These are phyloP conservation scores for Masticophis lateralis DNA, from an alignment of 2,797 vertebrate species.

Conservation along the genomic window DNA sequence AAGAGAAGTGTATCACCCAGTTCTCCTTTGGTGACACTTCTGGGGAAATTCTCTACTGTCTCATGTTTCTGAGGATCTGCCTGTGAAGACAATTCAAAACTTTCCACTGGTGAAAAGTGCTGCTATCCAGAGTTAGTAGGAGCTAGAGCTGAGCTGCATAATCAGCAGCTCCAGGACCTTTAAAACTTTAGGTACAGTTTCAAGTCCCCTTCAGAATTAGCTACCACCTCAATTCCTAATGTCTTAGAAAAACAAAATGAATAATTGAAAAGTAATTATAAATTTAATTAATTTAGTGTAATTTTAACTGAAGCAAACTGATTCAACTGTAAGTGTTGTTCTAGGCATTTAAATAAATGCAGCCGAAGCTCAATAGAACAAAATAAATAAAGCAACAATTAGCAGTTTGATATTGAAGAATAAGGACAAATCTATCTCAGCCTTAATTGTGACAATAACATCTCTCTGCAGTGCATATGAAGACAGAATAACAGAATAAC, in stretches of 20 bases:
- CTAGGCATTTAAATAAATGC: not conserved
- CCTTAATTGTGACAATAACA: not conserved
- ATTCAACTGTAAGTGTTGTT: not conserved
- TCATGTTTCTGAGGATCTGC: not conserved
- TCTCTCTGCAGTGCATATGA: not conserved
- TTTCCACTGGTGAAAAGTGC: not conserved
- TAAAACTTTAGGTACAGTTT: not conserved
- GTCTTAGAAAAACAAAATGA: not conserved
- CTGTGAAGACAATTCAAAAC: not conserved
- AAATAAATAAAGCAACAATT: not conserved
- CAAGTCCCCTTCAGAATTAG: not conserved
- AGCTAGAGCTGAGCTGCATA: not conserved
- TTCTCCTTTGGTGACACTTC: not conserved
- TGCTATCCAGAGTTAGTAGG: not conserved
- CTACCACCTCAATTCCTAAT: not conserved
- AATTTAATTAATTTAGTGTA: not conserved
- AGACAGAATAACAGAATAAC: not conserved
- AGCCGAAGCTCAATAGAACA: not conserved
- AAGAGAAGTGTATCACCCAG: not conserved
- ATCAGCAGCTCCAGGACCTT: not conserved
- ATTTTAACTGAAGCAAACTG: not conserved
- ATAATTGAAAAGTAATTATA: not conserved
- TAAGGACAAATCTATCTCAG: not conserved
- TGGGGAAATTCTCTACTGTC: not conserved
- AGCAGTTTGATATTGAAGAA: not conserved